phyloP scores from a whole-genome alignment of 1,140 invertebrate species.

The Spodoptera frugiperda region DNA sequence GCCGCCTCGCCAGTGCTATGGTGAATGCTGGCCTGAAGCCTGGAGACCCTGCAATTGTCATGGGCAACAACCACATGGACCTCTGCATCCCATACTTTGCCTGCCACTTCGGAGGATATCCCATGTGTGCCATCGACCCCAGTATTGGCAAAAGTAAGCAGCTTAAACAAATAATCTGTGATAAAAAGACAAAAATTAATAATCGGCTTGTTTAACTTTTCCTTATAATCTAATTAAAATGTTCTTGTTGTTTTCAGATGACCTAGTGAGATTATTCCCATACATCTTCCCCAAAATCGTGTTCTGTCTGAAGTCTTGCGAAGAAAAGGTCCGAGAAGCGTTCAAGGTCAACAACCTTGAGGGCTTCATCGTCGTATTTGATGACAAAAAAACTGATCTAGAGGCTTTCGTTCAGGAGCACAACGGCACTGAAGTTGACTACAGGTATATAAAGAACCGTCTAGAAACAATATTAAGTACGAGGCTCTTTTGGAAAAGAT shows the following conservation, averaged over 20 bases:
- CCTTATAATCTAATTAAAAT: neutral
- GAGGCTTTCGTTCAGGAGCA: slow-evolving; percentile 51
- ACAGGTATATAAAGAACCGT: slow-evolving; percentile 51
- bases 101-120: slow-evolving; percentile 55
- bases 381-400: slow-evolving; percentile 51
- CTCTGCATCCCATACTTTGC: slow-evolving; percentile 57
- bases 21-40: slow-evolving; percentile 50
- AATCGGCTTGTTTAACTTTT: too few relatives aligned
- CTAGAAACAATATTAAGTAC: neutral
- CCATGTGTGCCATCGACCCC: slow-evolving; percentile 56
- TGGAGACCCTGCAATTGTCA: slow-evolving; percentile 54
- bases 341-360: slow-evolving; percentile 24
- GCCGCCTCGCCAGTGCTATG: slow-evolving; percentile 56
- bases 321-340: slow-evolving; percentile 51
- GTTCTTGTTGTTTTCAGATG: slow-evolving; percentile 46
- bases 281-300: slow-evolving; percentile 56
- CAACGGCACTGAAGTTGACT: slow-evolving; percentile 54
- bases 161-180: neutral
- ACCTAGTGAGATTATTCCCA: slow-evolving; percentile 50
- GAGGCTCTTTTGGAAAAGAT: neutral
- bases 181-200: neutral
- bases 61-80: slow-evolving; percentile 57
- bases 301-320: slow-evolving; percentile 51
- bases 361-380: slow-evolving; percentile 53
- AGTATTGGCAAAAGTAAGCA: slow-evolving; percentile 33